Base-by-base conservation (phyloP, 1,140 invertebrate species). In the Helicorthomorpha holstii region DNA sequence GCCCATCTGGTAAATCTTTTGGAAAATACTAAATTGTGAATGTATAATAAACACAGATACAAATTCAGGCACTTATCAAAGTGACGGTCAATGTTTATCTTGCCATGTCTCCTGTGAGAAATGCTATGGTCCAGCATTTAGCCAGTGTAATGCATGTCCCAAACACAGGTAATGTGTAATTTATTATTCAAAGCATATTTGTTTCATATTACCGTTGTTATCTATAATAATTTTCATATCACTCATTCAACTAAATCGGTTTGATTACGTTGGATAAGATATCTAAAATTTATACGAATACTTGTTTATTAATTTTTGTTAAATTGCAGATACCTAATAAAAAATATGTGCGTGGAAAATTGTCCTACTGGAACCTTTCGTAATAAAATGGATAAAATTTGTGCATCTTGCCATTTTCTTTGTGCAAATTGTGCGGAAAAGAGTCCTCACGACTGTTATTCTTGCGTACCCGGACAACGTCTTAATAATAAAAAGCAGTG, bases 401-500 rank as follows among this genome's bases (percentile, higher is more conserved):
- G 46, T 51, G 27, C 46, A 44, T 69, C 69, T 1, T 85, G 82
- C 56, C 76, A 84, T 57, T 59, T 69, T 0, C 74, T 76, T n/a
- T 85, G 82, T 52, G 69, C 71, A 2, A 73, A 77, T 1, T 85
- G 82, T 59, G 75, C 74, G 10, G 85, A 77, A 42, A 80, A 81
- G 55, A 80, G 80, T 1, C 80, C 81, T 1, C 61, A 81, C 24
- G 74, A 79, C 51, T 84, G 82, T 61, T 79, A 76, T 3, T 80
- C 80, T 0, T 83, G 82, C 56, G 79, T 79, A 1, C 63, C 74
- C 0, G 76, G 77, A 50, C 82, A 75, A 55, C 81, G 81, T 79
- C 63, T 83, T 1, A 79, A 82, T 52, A 77, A 78, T 26, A 80
- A 79, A 0, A 63, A 82, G 0, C 82, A 80, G 58, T 81, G 81